A percentile compares a stretch with the other conserved stretches of the same genome.
Evolutionary conservation across 2,797 vertebrate species (phyloP).

Genomic region (Zenarchopterus dispar): DNA sequence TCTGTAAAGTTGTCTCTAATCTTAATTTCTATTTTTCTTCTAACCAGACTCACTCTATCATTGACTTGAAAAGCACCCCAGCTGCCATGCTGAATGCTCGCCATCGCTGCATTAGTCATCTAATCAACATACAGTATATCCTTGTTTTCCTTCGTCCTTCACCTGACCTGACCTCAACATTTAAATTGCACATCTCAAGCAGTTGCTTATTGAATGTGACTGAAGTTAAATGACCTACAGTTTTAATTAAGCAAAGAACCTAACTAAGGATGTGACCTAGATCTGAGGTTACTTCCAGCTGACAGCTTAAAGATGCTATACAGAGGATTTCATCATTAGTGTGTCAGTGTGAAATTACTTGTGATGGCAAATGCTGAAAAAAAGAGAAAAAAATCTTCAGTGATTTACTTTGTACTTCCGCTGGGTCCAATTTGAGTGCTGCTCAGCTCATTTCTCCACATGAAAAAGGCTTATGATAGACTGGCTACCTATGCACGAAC

Average conservation of each 20-base stretch:
- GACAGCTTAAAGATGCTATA: slow-evolving; percentile 60
- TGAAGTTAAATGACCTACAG: slow-evolving; percentile 42
- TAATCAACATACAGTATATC: slow-evolving; percentile 1
- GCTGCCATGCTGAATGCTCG: slow-evolving; percentile 20
- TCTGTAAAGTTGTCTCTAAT: slow-evolving; percentile 56
- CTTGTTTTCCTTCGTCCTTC: background rate
- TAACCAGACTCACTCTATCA: slow-evolving; percentile 23
- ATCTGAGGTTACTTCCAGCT: slow-evolving; percentile 52
- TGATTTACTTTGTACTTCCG: slow-evolving; percentile 57
- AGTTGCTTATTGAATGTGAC: slow-evolving; percentile 34
- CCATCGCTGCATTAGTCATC: slow-evolving; percentile 21
- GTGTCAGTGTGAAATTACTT: slow-evolving; percentile 65
- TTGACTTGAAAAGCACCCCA: slow-evolving; percentile 34
- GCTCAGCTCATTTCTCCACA: slow-evolving; percentile 50
- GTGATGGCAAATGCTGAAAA: slow-evolving; percentile 27
- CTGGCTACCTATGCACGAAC: slow-evolving; percentile 58
- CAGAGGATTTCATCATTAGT: slow-evolving; percentile 65
- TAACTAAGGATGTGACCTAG: slow-evolving; percentile 51
- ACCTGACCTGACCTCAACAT: slow-evolving; percentile 18
- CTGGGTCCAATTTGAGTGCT: slow-evolving; percentile 62
- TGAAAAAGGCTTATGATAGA: slow-evolving; percentile 26
- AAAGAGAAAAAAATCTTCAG: slow-evolving; percentile 18
- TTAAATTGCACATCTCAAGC: slow-evolving; percentile 21
- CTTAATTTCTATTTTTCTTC: slow-evolving; percentile 50
- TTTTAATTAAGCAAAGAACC: slow-evolving; percentile 47